These are phyloP conservation scores for Eupithecia exiguata DNA, from an alignment of 2,888 invertebrate species.

Conservation along the genomic window DNA sequence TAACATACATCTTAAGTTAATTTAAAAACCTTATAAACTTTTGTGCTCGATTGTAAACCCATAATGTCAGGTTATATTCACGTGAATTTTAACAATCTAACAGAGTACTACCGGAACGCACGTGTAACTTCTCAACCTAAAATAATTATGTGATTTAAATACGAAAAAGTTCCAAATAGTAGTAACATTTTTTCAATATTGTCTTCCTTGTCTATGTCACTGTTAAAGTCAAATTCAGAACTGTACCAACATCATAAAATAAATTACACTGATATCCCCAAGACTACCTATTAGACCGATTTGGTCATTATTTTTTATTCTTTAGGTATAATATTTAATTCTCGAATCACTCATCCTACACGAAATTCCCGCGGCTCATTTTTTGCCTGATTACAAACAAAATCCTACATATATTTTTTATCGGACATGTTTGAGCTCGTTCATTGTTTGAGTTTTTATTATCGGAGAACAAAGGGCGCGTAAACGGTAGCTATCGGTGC, in stretches of 20 bases:
- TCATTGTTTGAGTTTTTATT: constrained; percentile 81
- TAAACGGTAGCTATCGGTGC: constrained; percentile 83
- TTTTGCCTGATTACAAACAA: constrained; percentile 21
- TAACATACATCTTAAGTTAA: background rate
- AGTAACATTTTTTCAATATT: background rate
- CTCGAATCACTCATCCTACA: background rate
- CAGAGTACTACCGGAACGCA: constrained; percentile 58
- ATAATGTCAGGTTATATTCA: constrained; percentile 60
- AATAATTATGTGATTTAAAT: background rate
- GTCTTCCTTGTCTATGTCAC: background rate
- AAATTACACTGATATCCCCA: background rate
- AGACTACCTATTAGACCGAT: background rate
- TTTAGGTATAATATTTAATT: background rate
- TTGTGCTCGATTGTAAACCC: constrained; percentile 61
- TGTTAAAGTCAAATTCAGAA: background rate
- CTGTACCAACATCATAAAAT: background rate
- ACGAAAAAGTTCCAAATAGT: background rate
- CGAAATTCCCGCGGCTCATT: background rate
- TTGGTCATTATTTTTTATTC: background rate
- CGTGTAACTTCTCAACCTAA: constrained; percentile 48
- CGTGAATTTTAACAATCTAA: constrained; percentile 64
- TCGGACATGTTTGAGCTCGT: constrained; percentile 69
- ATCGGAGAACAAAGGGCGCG: constrained; percentile 77
- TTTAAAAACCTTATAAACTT: constrained; percentile 27
- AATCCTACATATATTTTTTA: constrained; percentile 53